phyloP scores from a whole-genome alignment of 1,140 invertebrate genomes.

The Schlechtendalia chinensis region DNA sequence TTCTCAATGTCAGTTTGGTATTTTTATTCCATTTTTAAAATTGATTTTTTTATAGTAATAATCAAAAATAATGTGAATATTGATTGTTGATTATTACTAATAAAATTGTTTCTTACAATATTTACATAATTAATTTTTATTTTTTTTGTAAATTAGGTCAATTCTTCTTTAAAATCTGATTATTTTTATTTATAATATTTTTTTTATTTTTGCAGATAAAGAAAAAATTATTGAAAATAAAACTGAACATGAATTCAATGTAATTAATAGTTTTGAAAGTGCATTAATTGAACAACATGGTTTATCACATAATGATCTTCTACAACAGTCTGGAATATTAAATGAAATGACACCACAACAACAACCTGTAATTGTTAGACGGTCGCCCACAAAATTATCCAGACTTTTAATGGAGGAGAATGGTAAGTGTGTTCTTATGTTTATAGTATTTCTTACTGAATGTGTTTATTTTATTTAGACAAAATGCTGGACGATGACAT shows the following conservation, averaged over 20 bases:
- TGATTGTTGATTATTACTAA: no score
- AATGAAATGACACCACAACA: constrained; percentile 47
- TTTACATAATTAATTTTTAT: no score
- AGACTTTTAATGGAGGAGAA: constrained; percentile 17
- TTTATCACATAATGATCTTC: constrained; percentile 52
- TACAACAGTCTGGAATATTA: constrained; percentile 51
- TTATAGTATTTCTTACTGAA: not conserved
- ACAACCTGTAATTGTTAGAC: constrained; percentile 27
- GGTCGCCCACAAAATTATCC: constrained; percentile 9
- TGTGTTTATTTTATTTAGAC: not conserved
- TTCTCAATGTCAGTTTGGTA: no score
- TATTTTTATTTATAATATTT: not conserved
- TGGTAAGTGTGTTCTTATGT: constrained; percentile 6
- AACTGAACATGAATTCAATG: constrained; percentile 6
- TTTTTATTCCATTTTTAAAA: no score
- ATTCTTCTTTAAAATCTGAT: no score
- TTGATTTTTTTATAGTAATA: no score
- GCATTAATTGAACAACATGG: constrained; percentile 54
- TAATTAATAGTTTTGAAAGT: constrained; percentile 55
- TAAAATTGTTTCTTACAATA: no score
- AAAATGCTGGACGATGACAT: constrained; percentile 49
- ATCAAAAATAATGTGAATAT: no score
- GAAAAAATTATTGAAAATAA: constrained; percentile 18
- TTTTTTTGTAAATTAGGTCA: not conserved
- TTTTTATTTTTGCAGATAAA: constrained; percentile 2